These are phyloP conservation scores for Pygoscelis adeliae DNA, from an alignment of 2,113 vertebrate genomes.

Conservation along the genomic window DNA sequence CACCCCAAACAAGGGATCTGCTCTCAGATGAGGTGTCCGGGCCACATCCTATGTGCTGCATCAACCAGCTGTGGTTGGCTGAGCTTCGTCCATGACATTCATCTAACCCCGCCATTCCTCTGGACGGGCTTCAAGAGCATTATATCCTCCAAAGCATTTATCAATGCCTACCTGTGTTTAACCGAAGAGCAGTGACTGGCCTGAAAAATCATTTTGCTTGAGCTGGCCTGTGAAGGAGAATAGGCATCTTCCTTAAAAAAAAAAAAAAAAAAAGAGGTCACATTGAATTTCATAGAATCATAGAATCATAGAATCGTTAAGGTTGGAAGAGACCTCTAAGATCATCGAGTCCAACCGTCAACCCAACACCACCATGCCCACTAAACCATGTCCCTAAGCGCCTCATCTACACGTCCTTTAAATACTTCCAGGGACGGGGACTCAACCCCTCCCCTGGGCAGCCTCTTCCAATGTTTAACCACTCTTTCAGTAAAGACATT, in stretches of 20 bases:
- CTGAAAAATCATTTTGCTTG: background rate
- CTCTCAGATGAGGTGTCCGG: background rate
- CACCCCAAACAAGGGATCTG: background rate
- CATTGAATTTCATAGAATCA: background rate
- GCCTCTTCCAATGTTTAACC: too few species aligned
- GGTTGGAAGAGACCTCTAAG: too few species aligned
- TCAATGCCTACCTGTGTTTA: background rate
- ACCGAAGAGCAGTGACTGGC: background rate
- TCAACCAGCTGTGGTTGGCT: background rate
- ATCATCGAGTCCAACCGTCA: too few species aligned
- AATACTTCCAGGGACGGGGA: too few species aligned
- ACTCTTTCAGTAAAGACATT: too few species aligned
- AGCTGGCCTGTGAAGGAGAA: background rate
- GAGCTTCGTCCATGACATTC: background rate
- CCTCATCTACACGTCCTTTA: too few species aligned
- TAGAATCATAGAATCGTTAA: too few species aligned
- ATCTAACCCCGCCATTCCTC: background rate
- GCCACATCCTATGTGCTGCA: background rate
- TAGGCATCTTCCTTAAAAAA: background rate
- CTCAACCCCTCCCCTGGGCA: too few species aligned
- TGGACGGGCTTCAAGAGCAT: background rate
- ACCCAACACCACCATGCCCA: too few species aligned
- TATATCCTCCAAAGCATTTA: background rate
- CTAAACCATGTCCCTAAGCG: too few species aligned
- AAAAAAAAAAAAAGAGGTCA: background rate